Evolutionary conservation across 1,140 invertebrate genomes (phyloP), one percentile per base, ranked within the genome.

Genomic region (Drosophila burlai): DNA sequence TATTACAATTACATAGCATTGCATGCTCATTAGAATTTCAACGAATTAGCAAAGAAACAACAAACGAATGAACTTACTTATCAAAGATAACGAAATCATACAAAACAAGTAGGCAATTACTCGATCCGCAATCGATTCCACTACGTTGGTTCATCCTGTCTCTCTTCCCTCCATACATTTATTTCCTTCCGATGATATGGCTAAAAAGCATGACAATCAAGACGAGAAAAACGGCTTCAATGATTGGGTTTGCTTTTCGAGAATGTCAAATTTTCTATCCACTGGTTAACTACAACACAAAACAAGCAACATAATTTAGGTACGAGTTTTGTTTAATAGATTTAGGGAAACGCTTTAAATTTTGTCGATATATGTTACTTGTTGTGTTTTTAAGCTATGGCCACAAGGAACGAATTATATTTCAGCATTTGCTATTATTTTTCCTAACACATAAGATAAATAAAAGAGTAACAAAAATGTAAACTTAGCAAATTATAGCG

Each of bases 181-280:
- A 7, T 49, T 68, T 61, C 10, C 29, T 65, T 72, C 62, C 57
- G 77, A 90, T 91, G 77, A 90, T 91, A 90, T 91, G 72, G 82
- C 82, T 91, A 76, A 74, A 74, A 90, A 82, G 82, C 86, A 77
- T 82, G 85, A 90, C 85, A 90, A 90, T 90, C 85, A 91, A 85
- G 89, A 65, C 68, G 67, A 58, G 50, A 65, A 69, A 75, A 65
- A 60, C 59, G 64, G 50, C 40, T 68, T 47, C 49, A 47, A 66
- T 69, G 73, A 84, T 85, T 85, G 79, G 42, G 26, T 61, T 57
- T 61, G 65, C 65, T 78, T 46, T 78, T 46, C 21, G 40, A 43
- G 21, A 55, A 49, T 31, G 42, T 40, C 46, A 9, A 45, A 77
- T 46, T 46, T 46, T 34, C 46, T 43, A 57, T 60, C 62, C 76